Base-by-base conservation (phyloP, 1,140 invertebrate species). In the Copidosoma floridanum region DNA sequence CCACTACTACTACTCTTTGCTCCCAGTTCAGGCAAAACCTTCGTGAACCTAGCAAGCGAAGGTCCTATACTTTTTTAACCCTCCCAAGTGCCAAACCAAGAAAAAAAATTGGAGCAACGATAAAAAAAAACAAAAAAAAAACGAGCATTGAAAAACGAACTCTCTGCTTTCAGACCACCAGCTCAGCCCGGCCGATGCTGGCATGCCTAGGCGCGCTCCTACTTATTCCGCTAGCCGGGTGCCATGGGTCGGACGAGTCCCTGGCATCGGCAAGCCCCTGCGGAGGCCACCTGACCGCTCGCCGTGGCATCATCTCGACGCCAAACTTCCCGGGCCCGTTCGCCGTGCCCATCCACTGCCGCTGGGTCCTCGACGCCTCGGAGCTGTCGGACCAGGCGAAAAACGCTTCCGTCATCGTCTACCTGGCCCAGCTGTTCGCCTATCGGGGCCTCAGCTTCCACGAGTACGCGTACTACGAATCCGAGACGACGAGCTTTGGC, bases 351-450 rank as follows among this genome's bases (percentile, higher is more conserved):
- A 88, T 94, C 46, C 85, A 85, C 57, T 94, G 92, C 72, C 84
- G 87, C 55, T 96, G 93, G 93, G 81, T 95, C 11, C 93, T 96
- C 68, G 87, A 93, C 66, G 88, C 90, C 6, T 85, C 85, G 29
- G 85, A 88, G 2, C 37, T 56, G 0, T 12, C 5, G 5, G 3
- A 37, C 20, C 51, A 61, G 7, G 66, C 79, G 16, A 54, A 70
- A 6, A 81, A 84, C 65, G 72, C 81, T 16, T 88, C 88, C 4
- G 92, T 95, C 66, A 85, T 91, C 35, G 82, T 95, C 23, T 95
- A 95, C 72, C 83, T 95, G 61, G 95, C 91, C 0, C 93, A 95
- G 69, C 85, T 93, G 26, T 95, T 91, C 77, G 88, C 92, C 23
- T 87, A 87, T 47, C 87, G 88, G 66, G 91, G 90, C 0, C 78